A percentile compares a stretch with the other conserved stretches of the same genome.
These are phyloP conservation scores for Isaurus tuberculatus DNA, from an alignment of 92 coral and sea anemone genomes.

Conservation along the genomic window DNA sequence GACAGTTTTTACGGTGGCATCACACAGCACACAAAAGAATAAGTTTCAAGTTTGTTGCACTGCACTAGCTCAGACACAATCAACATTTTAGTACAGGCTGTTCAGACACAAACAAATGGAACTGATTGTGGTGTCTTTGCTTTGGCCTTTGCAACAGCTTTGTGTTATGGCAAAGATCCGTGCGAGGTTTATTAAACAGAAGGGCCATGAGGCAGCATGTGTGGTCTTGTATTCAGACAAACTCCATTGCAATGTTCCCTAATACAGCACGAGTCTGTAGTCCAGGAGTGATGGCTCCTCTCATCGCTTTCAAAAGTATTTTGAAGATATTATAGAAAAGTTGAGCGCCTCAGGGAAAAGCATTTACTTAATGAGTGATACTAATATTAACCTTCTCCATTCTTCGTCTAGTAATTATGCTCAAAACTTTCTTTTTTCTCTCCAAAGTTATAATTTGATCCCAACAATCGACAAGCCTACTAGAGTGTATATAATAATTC, in stretches of 20 bases:
- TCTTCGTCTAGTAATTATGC: no score
- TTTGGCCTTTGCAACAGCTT: slow-evolving; percentile 17
- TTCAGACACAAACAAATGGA: background rate
- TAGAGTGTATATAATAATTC: no score
- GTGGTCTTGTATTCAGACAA: background rate
- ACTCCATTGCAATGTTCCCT: background rate
- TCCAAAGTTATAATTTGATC: no score
- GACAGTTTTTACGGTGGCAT: background rate
- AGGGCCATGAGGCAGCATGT: background rate
- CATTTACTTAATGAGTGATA: no score
- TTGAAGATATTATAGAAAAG: no score
- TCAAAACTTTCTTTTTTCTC: no score
- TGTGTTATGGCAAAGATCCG: slow-evolving; percentile 10
- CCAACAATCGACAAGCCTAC: no score
- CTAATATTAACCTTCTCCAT: no score
- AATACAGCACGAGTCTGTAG: background rate
- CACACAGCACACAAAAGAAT: background rate
- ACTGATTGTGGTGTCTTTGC: slow-evolving; percentile 23
- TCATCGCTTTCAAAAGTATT: no score
- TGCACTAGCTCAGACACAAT: background rate
- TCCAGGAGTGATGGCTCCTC: no score
- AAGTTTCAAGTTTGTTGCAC: background rate
- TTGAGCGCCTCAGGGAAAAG: no score
- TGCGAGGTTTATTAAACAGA: background rate
- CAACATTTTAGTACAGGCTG: background rate